These are phyloP conservation scores for Nycteola revayana DNA, from an alignment of 2,888 invertebrate species.

Conservation along the genomic window DNA sequence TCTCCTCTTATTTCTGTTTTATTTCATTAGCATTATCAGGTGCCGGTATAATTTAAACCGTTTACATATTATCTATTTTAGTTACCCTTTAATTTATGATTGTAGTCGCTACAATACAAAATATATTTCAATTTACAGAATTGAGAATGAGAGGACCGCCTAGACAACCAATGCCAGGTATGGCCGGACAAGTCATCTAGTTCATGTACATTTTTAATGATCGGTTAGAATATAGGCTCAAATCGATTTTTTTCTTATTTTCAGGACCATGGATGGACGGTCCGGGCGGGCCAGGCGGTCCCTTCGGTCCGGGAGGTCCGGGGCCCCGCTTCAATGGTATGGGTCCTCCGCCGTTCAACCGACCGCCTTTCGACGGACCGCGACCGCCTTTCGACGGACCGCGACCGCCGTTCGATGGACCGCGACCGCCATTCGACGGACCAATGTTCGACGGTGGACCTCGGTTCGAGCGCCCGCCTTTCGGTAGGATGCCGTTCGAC, in stretches of 20 bases:
- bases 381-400: constrained; percentile 59
- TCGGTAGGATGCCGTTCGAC: constrained; percentile 34
- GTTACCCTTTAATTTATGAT: too few species aligned
- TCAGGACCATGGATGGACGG: constrained; percentile 70
- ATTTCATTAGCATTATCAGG: neutral
- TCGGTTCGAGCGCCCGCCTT: constrained; percentile 37
- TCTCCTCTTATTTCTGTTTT: constrained; percentile 1
- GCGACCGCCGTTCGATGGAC: constrained; percentile 39
- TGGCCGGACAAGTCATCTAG: constrained; percentile 27
- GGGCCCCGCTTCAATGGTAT: constrained; percentile 53
- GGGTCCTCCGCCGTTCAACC: constrained; percentile 59
- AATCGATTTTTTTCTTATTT: constrained; percentile 39
- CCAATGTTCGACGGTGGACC: constrained; percentile 20
- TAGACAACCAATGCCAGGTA: constrained; percentile 67
- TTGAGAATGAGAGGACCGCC: constrained; percentile 74
- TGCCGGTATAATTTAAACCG: too few species aligned
- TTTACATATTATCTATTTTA: too few species aligned
- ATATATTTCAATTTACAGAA: constrained; percentile 70
- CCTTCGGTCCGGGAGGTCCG: constrained; percentile 74
- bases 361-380: constrained; percentile 48
- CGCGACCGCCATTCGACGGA: constrained; percentile 27
- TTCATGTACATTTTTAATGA: constrained; percentile 13
- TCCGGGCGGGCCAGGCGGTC: constrained; percentile 55
- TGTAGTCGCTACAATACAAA: too few species aligned
- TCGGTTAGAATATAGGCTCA: too few species aligned